Base-by-base conservation (phyloP, 2,797 vertebrate genomes). In the Centroberyx gerrardi region DNA sequence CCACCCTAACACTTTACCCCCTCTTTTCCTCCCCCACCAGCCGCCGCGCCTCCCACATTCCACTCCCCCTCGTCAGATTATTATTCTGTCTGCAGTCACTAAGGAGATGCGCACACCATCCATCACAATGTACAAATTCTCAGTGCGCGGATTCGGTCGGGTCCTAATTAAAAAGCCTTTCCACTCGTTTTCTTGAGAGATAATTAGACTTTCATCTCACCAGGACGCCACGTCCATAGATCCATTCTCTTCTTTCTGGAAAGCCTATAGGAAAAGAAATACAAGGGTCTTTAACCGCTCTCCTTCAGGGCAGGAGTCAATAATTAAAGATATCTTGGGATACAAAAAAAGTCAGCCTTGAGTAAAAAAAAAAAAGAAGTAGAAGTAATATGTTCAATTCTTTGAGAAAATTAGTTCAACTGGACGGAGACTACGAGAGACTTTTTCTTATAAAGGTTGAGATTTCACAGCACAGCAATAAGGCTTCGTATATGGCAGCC, bases 201-300 rank as follows among this genome's bases (percentile, higher is more conserved):
- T 98, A 98, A 99, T 98, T 99, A 98, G 96, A 97, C 97, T 98
- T 98, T 98, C 97, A 99, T 99, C 97, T 98, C 96, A 96, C 96
- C 96, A 96, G 96, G 97, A 97, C 96, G 95, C 96, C 96, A 95
- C 94, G 93, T 80, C 88, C 96, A 97, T 96, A 97, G 96, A 98
- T 97, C 96, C 95, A 97, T 97, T 97, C 96, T 96, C 95, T 95
- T 95, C 95, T 96, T 95, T 93, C 94, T 22, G 96, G 95, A 95
- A 95, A 96, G 95, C 93, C 95, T 95, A 97, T 95, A 95, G 15
- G 95, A 96, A 94, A 81, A 74, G 87, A 95, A 93, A 96, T 95
- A 95, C 76, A 67, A 78, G 78, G 84, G 89, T 93, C 95, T 97
- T 97, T 96, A 96, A 96, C 95, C 93, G 93, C 91, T 94, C 95